Conservation (phyloP, 2,113 vertebrate species). For the Marcusenius ussheri region DNA sequence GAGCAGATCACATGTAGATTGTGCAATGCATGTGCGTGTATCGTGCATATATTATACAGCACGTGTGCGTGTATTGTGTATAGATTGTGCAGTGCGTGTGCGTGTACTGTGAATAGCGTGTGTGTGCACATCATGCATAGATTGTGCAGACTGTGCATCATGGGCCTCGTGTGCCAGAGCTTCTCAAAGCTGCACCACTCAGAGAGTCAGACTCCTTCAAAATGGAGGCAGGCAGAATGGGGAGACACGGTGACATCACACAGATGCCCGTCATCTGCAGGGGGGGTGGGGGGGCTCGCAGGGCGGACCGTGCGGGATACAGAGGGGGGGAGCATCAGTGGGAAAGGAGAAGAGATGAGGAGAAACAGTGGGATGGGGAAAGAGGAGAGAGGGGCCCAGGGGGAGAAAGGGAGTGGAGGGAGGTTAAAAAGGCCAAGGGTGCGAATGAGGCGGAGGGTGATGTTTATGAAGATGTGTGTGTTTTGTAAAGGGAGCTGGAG, state of each 20-base stretch:
- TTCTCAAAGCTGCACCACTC: neutral
- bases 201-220: neutral
- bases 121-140: neutral
- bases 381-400: conserved; percentile 18
- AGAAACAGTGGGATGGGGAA: neutral
- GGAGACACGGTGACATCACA: conserved; percentile 12
- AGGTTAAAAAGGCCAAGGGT: neutral
- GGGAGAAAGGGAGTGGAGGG: conserved; percentile 28
- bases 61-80: neutral
- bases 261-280: neutral
- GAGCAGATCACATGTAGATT: neutral
- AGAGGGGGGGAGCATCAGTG: neutral
- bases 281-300: neutral
- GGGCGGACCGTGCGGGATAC: conserved; percentile 10
- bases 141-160: neutral
- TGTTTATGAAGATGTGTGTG: neutral
- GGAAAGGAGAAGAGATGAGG: conserved; percentile 19
- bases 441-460: conserved; percentile 14
- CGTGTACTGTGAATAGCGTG: neutral
- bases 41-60: neutral
- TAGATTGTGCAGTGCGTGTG: neutral
- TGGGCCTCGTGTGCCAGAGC: neutral
- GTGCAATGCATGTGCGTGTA: neutral
- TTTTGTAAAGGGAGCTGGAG: neutral
- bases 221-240: conserved; percentile 3